Conservation (phyloP, 2,113 vertebrate species). For the Bubalus kerabau region DNA sequence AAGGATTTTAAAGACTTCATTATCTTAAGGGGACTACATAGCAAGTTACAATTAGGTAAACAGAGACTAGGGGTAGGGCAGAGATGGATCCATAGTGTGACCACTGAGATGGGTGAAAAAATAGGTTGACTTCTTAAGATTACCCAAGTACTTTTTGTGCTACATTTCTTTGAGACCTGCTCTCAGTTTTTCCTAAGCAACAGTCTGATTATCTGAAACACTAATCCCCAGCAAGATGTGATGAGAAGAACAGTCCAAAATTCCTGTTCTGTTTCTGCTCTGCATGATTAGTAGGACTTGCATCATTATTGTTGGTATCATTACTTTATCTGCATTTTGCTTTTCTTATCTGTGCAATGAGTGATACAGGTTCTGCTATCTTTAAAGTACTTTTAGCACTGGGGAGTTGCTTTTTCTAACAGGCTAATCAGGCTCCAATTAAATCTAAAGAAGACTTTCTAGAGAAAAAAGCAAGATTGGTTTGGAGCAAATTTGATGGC, state of each 20-base stretch:
- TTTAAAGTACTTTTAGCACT: neutral
- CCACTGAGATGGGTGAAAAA: neutral
- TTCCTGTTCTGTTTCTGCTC: neutral
- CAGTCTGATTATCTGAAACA: neutral
- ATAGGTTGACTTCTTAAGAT: neutral
- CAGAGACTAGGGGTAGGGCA: neutral
- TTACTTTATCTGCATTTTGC: neutral
- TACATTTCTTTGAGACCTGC: neutral
- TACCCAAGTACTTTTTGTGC: neutral
- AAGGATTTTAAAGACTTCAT: neutral
- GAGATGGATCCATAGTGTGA: neutral
- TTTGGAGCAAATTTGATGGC: neutral
- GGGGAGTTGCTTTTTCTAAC: neutral
- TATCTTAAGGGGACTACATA: neutral
- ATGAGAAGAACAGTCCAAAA: neutral
- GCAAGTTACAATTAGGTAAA: neutral
- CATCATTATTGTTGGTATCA: neutral
- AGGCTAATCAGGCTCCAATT: neutral
- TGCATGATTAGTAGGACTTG: neutral
- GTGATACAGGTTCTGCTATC: neutral
- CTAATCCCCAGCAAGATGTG: neutral
- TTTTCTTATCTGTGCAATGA: neutral
- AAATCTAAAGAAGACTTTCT: neutral
- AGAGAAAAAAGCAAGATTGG: neutral
- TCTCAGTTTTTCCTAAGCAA: conserved; percentile 10